Conservation (phyloP, 2,888 invertebrate species). For the Galerucella nymphaeae region DNA sequence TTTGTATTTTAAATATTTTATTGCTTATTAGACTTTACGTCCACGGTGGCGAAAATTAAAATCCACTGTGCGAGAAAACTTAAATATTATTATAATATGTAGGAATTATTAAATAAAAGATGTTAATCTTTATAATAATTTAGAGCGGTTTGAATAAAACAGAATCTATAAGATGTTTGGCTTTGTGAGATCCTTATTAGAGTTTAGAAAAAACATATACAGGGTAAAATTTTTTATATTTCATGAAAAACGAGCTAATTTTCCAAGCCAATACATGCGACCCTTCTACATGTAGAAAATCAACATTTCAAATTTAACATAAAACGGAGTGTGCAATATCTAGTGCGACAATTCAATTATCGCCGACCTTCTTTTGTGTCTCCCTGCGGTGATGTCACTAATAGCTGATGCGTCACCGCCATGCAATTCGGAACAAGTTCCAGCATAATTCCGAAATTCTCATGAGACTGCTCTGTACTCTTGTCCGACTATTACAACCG, state of each 20-base stretch:
- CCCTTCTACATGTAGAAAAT: not conserved
- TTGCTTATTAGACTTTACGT: not conserved
- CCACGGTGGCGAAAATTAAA: too few species aligned
- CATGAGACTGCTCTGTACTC: constrained; percentile 33
- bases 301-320: constrained; percentile 16
- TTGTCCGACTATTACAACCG: constrained; percentile 23
- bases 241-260: too few species aligned
- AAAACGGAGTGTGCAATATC: constrained; percentile 31
- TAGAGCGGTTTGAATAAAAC: too few species aligned
- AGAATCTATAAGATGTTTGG: too few species aligned
- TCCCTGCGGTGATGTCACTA: constrained; percentile 56
- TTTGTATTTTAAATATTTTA: not conserved
- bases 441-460: constrained; percentile 47
- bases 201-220: too few species aligned
- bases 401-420: constrained; percentile 55
- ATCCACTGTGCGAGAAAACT: too few species aligned
- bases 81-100: too few species aligned
- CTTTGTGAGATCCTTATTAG: too few species aligned
- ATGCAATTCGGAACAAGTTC: constrained; percentile 52
- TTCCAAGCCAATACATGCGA: not conserved
- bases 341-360: constrained; percentile 50
- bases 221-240: too few species aligned
- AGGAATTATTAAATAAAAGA: too few species aligned
- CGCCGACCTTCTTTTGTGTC: constrained; percentile 50
- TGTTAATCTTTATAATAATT: too few species aligned